Conservation (phyloP, 2,113 vertebrate genomes). For the Festucalex cinctus region DNA sequence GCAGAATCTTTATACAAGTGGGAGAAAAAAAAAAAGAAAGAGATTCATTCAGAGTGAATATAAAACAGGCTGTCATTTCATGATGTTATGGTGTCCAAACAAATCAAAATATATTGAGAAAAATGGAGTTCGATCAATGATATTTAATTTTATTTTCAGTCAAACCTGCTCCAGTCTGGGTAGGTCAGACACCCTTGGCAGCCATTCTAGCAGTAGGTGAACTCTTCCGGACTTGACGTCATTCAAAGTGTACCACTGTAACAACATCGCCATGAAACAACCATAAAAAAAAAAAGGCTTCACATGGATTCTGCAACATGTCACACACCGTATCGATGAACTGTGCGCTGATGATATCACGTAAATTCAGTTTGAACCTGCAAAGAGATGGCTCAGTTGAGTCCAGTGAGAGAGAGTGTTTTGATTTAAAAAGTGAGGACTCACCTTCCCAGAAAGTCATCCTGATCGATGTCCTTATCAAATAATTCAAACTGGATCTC, state of each 20-base stretch:
- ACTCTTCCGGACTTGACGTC: constrained; percentile 86
- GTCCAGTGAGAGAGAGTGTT: too few relatives aligned
- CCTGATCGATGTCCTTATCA: constrained; percentile 88
- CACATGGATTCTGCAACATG: background rate
- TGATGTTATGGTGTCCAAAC: background rate
- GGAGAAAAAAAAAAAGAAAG: constrained; percentile 6
- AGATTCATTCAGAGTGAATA: background rate
- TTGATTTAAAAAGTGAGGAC: background rate
- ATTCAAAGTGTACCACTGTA: constrained; percentile 85
- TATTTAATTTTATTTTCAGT: background rate
- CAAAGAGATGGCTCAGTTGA: constrained; percentile 16
- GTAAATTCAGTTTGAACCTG: constrained; percentile 83
- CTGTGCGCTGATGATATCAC: constrained; percentile 75
- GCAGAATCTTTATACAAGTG: constrained; percentile 69
- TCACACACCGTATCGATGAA: constrained; percentile 80
- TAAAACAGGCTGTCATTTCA: background rate
- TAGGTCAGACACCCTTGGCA: constrained; percentile 70
- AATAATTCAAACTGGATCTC: constrained; percentile 86
- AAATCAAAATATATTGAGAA: background rate
- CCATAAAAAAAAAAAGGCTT: background rate
- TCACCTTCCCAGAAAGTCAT: constrained; percentile 88
- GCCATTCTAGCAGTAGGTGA: constrained; percentile 83
- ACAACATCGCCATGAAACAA: background rate
- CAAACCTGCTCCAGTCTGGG: constrained; percentile 80
- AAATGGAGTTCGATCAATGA: too few relatives aligned